Conservation (phyloP, 1,140 invertebrate genomes). For the Ganaspis sp. region DNA sequence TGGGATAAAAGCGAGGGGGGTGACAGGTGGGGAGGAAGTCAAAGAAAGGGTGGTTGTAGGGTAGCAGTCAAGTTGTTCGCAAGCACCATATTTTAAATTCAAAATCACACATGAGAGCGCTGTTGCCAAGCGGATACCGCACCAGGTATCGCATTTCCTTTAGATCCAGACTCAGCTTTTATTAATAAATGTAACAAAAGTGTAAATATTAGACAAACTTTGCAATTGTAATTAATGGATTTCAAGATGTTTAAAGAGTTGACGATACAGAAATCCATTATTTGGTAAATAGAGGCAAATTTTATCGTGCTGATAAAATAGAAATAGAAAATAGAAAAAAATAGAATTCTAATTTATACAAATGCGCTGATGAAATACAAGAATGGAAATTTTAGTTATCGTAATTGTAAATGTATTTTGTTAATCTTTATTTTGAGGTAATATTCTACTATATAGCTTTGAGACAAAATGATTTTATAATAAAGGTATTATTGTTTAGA, state of each 20-base stretch:
- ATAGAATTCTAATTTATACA: no score
- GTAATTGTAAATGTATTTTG: no score
- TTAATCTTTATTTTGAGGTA: no score
- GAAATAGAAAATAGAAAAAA: no score
- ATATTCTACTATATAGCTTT: no score
- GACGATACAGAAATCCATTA: neutral
- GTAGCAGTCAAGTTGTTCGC: conserved; percentile 6
- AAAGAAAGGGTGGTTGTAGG: conserved; percentile 23
- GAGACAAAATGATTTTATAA: no score
- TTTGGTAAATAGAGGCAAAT: no score
- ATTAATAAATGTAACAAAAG: no score
- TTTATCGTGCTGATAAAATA: no score
- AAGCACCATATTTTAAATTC: neutral
- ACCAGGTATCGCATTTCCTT: conserved; percentile 12
- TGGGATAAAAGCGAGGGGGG: neutral
- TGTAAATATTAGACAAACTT: neutral
- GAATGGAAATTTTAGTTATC: no score
- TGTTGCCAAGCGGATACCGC: conserved; percentile 66
- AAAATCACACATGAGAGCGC: conserved; percentile 48
- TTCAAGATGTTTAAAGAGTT: neutral
- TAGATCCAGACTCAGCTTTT: neutral
- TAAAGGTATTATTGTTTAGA: no score
- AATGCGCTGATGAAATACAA: no score
- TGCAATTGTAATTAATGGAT: neutral
- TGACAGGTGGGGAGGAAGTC: conserved; percentile 12